These are phyloP conservation scores for Gastracanthus pulcherrimus DNA, from an alignment of 2,888 invertebrate species.

Conservation along the genomic window DNA sequence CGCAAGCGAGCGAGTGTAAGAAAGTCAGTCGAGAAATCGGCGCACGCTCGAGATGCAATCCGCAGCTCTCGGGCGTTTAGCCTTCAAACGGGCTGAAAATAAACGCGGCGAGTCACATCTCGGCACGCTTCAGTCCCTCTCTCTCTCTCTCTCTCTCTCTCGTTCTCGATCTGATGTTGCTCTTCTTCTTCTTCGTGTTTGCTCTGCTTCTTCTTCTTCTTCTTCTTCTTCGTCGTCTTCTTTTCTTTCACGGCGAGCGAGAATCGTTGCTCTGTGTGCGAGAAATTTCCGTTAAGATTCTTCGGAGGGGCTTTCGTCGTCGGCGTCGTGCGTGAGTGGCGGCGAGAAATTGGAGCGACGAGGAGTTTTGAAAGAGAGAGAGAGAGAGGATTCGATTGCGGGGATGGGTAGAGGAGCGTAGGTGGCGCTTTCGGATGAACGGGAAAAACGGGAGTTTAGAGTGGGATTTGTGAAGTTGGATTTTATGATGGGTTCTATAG, in stretches of 20 bases:
- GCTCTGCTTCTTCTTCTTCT: neutral
- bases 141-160: slow-evolving; percentile 53
- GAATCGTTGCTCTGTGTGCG: no score
- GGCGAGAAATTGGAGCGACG: slow-evolving; percentile 10
- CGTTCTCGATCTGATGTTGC: neutral
- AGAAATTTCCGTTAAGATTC: neutral
- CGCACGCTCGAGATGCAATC: slow-evolving; percentile 60
- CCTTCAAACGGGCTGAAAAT: slow-evolving; percentile 72
- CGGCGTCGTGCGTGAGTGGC: neutral
- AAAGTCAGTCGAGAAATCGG: slow-evolving; percentile 60
- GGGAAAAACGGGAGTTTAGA: no score
- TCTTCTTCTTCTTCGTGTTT: neutral
- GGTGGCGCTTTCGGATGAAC: neutral
- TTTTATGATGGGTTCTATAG: no score
- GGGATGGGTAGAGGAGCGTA: no score
- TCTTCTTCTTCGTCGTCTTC: neutral
- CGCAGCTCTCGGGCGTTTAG: slow-evolving; percentile 64
- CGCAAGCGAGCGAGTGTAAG: neutral
- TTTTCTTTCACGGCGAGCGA: neutral
- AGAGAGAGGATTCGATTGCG: no score
- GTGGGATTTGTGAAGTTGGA: no score
- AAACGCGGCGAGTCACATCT: slow-evolving; percentile 69
- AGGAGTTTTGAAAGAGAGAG: no score
- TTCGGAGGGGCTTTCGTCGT: neutral
- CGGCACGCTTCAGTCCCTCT: slow-evolving; percentile 44